These are phyloP conservation scores for Antedon bifida DNA, from an alignment of 35 echinoderm and acorn worm genomes.

Conservation along the genomic window DNA sequence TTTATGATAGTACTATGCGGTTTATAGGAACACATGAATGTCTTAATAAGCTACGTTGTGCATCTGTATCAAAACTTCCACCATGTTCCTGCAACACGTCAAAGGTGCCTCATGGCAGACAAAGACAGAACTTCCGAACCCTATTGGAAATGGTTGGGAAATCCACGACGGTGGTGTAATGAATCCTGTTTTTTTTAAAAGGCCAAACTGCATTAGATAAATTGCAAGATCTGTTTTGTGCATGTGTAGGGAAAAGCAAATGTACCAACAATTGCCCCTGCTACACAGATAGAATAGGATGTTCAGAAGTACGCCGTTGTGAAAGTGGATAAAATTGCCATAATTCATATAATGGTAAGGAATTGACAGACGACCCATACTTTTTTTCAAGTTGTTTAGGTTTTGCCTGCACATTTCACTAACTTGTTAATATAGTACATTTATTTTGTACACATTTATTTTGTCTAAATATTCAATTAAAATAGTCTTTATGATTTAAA, in stretches of 20 bases:
- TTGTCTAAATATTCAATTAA: too few species aligned
- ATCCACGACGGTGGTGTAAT: background rate
- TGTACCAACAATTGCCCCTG: background rate
- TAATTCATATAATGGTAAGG: background rate
- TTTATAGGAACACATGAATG: too few species aligned
- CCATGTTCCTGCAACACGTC: conserved; percentile 3
- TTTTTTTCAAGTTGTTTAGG: too few species aligned
- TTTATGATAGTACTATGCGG: too few species aligned
- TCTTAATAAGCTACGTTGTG: background rate
- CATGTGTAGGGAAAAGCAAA: background rate
- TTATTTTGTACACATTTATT: too few species aligned
- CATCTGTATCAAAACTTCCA: conserved; percentile 1
- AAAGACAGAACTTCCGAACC: background rate
- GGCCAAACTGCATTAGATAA: conserved; percentile 3
- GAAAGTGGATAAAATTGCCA: background rate
- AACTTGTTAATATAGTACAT: too few species aligned
- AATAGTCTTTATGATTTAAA: too few species aligned
- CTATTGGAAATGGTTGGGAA: conserved; percentile 6
- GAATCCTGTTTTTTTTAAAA: conserved; percentile 1
- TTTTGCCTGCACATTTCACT: too few species aligned
- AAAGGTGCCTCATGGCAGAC: background rate
- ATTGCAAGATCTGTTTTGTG: conserved; percentile 1
- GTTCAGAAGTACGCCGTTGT: conserved; percentile 5
- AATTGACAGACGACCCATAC: background rate
- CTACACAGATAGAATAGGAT: background rate